These are phyloP conservation scores for Melitaea athalia DNA, from an alignment of 2,888 invertebrate species.

Conservation along the genomic window DNA sequence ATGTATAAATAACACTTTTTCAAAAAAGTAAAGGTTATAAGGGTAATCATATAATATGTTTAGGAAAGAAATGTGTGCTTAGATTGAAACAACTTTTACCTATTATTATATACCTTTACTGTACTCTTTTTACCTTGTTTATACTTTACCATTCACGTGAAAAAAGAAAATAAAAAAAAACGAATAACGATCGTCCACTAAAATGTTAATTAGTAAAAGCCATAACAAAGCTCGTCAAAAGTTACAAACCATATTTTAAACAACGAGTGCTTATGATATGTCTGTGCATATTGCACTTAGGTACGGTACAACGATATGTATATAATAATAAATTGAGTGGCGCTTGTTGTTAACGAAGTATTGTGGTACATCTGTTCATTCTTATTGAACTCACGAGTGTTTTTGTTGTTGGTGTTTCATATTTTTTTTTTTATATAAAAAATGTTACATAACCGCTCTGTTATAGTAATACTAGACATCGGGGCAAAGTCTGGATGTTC, in stretches of 20 bases:
- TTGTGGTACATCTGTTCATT: slow-evolving; percentile 70
- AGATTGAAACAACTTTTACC: neutral
- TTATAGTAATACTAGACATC: too few species aligned
- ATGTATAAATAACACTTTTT: slow-evolving; percentile 7
- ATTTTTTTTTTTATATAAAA: neutral
- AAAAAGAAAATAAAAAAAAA: too few species aligned
- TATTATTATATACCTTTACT: too few species aligned
- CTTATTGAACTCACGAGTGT: slow-evolving; percentile 51
- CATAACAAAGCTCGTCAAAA: neutral
- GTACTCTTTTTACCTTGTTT: too few species aligned
- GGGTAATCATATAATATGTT: neutral
- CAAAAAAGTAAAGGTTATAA: neutral
- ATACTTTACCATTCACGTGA: too few species aligned
- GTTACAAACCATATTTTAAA: neutral
- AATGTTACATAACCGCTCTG: neutral
- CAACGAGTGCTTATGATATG: neutral
- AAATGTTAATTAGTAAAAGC: neutral
- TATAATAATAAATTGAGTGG: slow-evolving; percentile 32
- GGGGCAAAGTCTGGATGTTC: too few species aligned
- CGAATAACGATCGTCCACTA: neutral
- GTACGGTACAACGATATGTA: slow-evolving; percentile 13
- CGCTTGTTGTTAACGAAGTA: slow-evolving; percentile 57
- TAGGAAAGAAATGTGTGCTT: neutral
- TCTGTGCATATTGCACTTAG: slow-evolving; percentile 8
- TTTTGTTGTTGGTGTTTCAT: slow-evolving; percentile 48